Percentiles rank a stretch among this genome's conserved stretches.
Evolutionary conservation across 2,888 invertebrate genomes (phyloP).

Genomic region (Nymphalis urticae): DNA sequence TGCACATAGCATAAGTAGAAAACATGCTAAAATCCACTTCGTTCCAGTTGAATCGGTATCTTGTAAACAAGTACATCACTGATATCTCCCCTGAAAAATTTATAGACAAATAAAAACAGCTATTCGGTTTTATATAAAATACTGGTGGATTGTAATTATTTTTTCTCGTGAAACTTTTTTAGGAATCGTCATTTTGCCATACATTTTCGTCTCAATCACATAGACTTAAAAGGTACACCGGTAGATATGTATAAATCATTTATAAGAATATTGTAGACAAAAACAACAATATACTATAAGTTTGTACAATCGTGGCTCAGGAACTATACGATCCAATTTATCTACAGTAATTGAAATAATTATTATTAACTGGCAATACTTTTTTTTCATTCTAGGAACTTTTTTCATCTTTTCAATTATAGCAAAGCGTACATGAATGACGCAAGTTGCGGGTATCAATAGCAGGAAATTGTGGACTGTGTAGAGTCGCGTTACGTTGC

Average conservation of each 20-base stretch:
- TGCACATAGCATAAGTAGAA: slow-evolving; percentile 91
- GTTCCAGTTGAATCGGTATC: slow-evolving; percentile 93
- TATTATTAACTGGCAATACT: neutral
- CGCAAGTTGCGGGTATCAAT: slow-evolving; percentile 12
- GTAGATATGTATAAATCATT: too few relatives aligned
- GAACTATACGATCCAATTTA: neutral
- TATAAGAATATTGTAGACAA: too few relatives aligned
- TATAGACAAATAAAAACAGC: too few relatives aligned
- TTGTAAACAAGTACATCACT: slow-evolving; percentile 90
- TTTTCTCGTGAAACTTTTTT: too few relatives aligned
- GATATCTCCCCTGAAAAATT: slow-evolving; percentile 89
- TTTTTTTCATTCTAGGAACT: neutral
- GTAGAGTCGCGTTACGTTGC: slow-evolving; percentile 12
- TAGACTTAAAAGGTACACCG: too few relatives aligned
- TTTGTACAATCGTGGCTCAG: neutral
- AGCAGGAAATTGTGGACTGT: slow-evolving; percentile 20
- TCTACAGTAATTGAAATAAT: neutral
- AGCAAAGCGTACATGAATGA: slow-evolving; percentile 2
- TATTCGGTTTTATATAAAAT: too few relatives aligned
- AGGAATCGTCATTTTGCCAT: too few relatives aligned
- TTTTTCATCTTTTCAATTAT: slow-evolving; percentile 11
- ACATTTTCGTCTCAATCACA: too few relatives aligned
- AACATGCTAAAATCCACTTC: slow-evolving; percentile 93
- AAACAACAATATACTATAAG: neutral
- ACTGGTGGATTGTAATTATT: too few relatives aligned